phyloP scores from a whole-genome alignment of 2,113 vertebrate genomes.

The Callipepla californica region DNA sequence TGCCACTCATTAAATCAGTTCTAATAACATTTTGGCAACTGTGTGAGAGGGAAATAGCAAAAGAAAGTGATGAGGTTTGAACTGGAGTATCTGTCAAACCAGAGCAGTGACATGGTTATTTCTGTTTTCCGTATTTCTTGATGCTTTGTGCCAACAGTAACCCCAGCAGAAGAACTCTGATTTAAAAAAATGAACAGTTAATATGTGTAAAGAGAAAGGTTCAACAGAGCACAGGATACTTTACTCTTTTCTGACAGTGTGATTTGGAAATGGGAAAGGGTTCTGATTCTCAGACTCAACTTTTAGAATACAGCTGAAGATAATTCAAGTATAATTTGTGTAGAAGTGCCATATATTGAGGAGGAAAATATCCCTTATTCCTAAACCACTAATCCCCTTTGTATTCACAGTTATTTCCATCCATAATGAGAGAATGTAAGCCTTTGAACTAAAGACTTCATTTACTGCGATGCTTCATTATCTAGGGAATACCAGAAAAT shows the following conservation, averaged over 20 bases:
- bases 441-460: background rate
- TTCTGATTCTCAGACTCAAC: background rate
- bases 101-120: background rate
- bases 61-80: background rate
- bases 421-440: background rate
- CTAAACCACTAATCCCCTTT: background rate
- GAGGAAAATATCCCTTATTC: background rate
- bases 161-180: background rate
- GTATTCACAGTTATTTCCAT: background rate
- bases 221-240: background rate
- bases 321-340: background rate
- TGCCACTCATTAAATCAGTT: slow-evolving; percentile 28
- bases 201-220: background rate
- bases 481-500: background rate
- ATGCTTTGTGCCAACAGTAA: slow-evolving; percentile 10
- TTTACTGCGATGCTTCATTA: background rate
- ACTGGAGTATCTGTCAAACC: slow-evolving; percentile 10
- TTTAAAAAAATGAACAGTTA: background rate
- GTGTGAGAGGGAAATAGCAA: background rate
- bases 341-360: background rate
- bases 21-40: background rate
- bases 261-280: background rate
- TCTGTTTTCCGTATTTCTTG: slow-evolving; percentile 34
- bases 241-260: background rate
- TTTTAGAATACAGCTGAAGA: background rate